Evolutionary conservation across 2,888 invertebrate species (phyloP).

Genomic region (Drosophila rellima): DNA sequence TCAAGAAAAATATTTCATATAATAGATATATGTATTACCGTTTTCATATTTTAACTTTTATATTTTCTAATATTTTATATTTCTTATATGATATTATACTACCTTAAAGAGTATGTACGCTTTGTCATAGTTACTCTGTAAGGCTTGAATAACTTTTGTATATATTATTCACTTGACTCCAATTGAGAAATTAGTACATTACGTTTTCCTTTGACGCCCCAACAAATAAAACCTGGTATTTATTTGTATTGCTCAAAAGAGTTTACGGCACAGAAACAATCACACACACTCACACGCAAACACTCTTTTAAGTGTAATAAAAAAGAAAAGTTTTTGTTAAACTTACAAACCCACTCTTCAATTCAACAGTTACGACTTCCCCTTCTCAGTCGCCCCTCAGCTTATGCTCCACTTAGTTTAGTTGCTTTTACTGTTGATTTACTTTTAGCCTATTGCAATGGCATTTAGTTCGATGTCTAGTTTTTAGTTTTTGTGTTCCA

Average conservation of each 20-base stretch:
- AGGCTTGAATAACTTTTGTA: slow-evolving; percentile 15
- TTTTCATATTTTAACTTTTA: too few relatives aligned
- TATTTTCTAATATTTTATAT: too few relatives aligned
- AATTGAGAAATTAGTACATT: slow-evolving; percentile 84
- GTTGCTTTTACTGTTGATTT: slow-evolving; percentile 74
- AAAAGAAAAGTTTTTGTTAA: slow-evolving; percentile 65
- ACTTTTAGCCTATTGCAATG: slow-evolving; percentile 77
- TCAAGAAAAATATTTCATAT: too few relatives aligned
- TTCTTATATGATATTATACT: too few relatives aligned
- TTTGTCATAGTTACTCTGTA: background rate
- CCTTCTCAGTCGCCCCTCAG: background rate
- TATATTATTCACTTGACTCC: slow-evolving; percentile 67
- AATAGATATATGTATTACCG: too few relatives aligned
- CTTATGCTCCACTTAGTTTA: slow-evolving; percentile 44
- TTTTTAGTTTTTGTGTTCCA: slow-evolving; percentile 69
- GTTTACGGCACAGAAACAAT: slow-evolving; percentile 48
- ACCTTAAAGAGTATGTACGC: slow-evolving; percentile 3
- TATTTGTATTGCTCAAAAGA: slow-evolving; percentile 76
- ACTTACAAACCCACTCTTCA: slow-evolving; percentile 47
- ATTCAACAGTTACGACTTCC: slow-evolving; percentile 28
- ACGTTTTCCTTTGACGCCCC: slow-evolving; percentile 76
- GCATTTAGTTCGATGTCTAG: slow-evolving; percentile 69
- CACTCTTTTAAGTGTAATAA: slow-evolving; percentile 25
- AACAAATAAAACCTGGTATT: slow-evolving; percentile 73
- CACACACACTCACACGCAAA: slow-evolving; percentile 23